Evolutionary conservation across 2,113 vertebrate genomes (phyloP).

Genomic region (Pedetes capensis): DNA sequence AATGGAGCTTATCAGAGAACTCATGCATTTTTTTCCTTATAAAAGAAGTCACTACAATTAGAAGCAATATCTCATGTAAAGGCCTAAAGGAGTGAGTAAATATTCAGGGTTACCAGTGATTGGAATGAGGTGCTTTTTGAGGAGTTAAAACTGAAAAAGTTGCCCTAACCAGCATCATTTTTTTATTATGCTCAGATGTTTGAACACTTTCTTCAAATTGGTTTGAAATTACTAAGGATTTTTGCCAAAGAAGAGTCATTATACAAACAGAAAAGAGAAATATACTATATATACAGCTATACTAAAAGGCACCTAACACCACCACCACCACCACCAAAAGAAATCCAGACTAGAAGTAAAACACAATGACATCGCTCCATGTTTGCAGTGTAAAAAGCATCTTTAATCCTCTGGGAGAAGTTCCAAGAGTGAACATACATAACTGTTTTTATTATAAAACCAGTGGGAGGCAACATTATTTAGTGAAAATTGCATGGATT

Average conservation of each 20-base stretch:
- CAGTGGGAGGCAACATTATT: not conserved
- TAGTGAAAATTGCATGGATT: slow-evolving; percentile 9
- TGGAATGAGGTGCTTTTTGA: not conserved
- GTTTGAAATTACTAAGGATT: not conserved
- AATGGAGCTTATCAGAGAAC: slow-evolving; percentile 13
- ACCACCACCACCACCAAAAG: no score
- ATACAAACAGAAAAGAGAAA: not conserved
- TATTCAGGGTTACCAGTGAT: not conserved
- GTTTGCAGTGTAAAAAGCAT: not conserved
- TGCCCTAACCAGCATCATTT: not conserved
- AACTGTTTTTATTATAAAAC: slow-evolving; percentile 2
- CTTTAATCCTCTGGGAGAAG: not conserved
- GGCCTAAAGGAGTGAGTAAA: not conserved
- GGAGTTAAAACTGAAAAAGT: not conserved
- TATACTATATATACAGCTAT: not conserved
- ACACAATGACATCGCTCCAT: not conserved
- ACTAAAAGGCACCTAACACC: no score
- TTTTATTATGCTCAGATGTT: not conserved
- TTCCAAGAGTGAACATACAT: not conserved
- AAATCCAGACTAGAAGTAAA: slow-evolving; percentile 9
- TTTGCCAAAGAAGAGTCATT: not conserved
- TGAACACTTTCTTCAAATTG: slow-evolving; percentile 19
- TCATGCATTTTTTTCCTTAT: not conserved
- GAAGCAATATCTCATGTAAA: not conserved
- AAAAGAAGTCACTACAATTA: not conserved